phyloP scores from a whole-genome alignment of 2,797 vertebrate species.

The Acanthopagrus latus region DNA sequence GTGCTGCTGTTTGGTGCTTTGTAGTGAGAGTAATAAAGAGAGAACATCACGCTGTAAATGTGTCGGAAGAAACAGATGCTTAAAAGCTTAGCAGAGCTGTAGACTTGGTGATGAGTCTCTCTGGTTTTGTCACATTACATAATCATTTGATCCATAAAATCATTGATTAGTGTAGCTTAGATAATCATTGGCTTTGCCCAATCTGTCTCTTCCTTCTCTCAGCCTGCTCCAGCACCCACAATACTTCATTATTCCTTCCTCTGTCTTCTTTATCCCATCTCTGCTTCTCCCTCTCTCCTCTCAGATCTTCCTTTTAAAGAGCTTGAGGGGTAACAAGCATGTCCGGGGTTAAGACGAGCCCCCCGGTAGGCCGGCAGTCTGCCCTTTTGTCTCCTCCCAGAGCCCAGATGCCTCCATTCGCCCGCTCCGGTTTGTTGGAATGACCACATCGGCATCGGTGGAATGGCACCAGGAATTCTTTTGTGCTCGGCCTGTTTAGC shows the following conservation, averaged over 20 bases:
- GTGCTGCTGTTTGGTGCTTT: background rate
- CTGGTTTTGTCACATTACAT: conserved; percentile 1
- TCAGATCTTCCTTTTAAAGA: conserved; percentile 28
- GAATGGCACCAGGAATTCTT: conserved; percentile 73
- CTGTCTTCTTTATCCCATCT: conserved; percentile 20
- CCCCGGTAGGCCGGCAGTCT: conserved; percentile 45
- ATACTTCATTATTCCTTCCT: conserved; percentile 32
- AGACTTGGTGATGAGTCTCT: background rate
- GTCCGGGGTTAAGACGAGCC: conserved; percentile 58
- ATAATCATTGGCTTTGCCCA: conserved; percentile 21
- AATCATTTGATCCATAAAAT: background rate
- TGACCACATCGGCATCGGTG: conserved; percentile 64
- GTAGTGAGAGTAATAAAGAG: background rate
- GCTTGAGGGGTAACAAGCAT: conserved; percentile 52
- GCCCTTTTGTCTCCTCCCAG: conserved; percentile 61
- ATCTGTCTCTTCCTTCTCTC: conserved; percentile 1
- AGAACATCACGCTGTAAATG: background rate
- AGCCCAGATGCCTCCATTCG: conserved; percentile 61
- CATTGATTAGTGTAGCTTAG: conserved; percentile 20
- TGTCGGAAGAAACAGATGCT: background rate
- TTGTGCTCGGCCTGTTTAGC: conserved; percentile 43
- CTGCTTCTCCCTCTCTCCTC: conserved; percentile 9
- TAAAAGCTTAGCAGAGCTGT: background rate
- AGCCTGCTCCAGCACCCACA: background rate
- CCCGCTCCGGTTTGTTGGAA: conserved; percentile 28